These are phyloP conservation scores for Eupithecia subumbrata DNA, from an alignment of 2,888 invertebrate species.

Conservation along the genomic window DNA sequence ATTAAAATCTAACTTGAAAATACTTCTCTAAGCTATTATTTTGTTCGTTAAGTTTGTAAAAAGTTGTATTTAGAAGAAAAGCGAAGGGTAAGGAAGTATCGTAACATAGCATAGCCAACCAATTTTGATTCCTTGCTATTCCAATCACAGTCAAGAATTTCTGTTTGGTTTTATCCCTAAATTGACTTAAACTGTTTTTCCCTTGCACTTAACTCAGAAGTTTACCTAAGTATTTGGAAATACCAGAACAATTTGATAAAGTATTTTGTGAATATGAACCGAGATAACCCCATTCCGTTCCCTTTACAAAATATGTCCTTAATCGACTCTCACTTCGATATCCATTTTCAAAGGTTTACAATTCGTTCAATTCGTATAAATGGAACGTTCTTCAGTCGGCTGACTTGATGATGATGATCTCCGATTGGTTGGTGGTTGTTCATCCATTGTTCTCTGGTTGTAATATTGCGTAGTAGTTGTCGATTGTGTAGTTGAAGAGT, in stretches of 20 bases:
- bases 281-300: neutral
- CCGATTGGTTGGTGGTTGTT: conserved; percentile 41
- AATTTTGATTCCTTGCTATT: neutral
- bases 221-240: neutral
- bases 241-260: neutral
- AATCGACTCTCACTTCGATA: conserved; percentile 2
- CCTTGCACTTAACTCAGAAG: neutral
- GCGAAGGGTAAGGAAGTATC: neutral
- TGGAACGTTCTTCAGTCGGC: conserved; percentile 11
- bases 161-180: neutral
- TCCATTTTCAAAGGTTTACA: neutral
- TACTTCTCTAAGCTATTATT: neutral
- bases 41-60: neutral
- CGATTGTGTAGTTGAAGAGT: conserved; percentile 92
- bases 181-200: neutral
- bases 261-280: neutral
- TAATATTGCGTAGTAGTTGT: conserved; percentile 87
- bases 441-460: conserved; percentile 70
- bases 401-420: conserved; percentile 39
- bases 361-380: neutral
- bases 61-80: neutral
- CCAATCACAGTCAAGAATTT: neutral
- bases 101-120: neutral
- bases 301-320: neutral
- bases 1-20: neutral